A percentile compares a stretch with the other conserved stretches of the same genome.
These are phyloP conservation scores for Phaetusa simplex DNA, from an alignment of 2,113 vertebrate species.

Conservation along the genomic window DNA sequence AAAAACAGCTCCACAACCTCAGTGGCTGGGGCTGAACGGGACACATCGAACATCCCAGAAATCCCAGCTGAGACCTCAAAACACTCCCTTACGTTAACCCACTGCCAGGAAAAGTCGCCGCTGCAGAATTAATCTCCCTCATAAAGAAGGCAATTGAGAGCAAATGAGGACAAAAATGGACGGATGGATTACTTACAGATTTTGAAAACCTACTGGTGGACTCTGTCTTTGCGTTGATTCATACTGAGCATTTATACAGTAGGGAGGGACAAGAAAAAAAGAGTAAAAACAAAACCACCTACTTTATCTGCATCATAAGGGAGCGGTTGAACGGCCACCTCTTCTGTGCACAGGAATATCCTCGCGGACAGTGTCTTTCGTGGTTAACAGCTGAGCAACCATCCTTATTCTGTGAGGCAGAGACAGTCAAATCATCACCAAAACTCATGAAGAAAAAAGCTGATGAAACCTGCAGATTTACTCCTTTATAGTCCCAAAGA, in stretches of 20 bases:
- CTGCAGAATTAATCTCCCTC: neutral
- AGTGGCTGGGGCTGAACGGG: neutral
- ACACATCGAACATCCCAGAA: neutral
- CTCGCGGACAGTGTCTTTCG: rapidly evolving
- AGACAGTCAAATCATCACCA: neutral
- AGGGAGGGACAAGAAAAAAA: neutral
- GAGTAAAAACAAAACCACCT: neutral
- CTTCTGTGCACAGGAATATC: neutral
- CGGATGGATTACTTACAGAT: neutral
- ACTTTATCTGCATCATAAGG: neutral
- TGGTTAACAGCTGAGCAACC: neutral
- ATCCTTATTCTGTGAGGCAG: constrained; percentile 30
- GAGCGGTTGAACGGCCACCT: neutral
- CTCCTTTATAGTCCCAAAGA: neutral
- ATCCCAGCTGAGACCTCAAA: neutral
- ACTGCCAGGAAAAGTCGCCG: neutral
- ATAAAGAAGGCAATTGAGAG: neutral
- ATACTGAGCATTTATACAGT: neutral
- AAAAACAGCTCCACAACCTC: neutral
- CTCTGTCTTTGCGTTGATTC: neutral
- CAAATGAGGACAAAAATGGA: neutral
- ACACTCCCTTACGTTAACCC: neutral
- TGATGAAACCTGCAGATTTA: neutral
- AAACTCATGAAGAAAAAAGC: neutral
- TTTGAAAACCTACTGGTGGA: neutral